Conservation (phyloP, 2,797 vertebrate species). For the Vultur gryphus region DNA sequence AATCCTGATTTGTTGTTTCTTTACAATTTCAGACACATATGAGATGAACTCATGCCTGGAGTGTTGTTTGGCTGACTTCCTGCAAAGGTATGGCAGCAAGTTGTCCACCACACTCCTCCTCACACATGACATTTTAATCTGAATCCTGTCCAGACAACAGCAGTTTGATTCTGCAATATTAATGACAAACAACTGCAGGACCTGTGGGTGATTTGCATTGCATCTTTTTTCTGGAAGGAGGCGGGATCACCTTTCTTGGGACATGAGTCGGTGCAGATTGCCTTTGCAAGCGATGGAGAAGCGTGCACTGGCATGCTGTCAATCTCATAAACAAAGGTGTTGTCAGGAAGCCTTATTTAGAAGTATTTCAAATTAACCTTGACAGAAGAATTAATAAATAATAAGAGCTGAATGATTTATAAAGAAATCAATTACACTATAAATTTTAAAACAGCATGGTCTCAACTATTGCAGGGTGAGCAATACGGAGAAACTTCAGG, state of each 20-base stretch:
- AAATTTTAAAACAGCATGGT: constrained; percentile 66
- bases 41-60: neutral
- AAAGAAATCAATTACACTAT: constrained; percentile 77
- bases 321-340: constrained; percentile 70
- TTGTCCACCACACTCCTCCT: neutral
- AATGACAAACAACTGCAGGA: constrained; percentile 20
- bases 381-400: constrained; percentile 78
- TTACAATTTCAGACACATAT: neutral
- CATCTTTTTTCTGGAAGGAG: neutral
- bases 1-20: neutral
- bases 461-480: constrained; percentile 29
- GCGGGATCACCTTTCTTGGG: neutral
- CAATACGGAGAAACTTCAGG: neutral
- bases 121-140: neutral
- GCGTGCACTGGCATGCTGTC: constrained; percentile 14
- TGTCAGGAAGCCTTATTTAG: constrained; percentile 72
- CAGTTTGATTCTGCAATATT: neutral
- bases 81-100: neutral
- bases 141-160: neutral
- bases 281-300: neutral
- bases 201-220: neutral
- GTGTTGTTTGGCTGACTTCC: neutral
- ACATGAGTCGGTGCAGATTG: neutral
- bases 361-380: constrained; percentile 77
- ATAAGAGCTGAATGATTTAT: constrained; percentile 75